A percentile compares a stretch with the other conserved stretches of the same genome.
phyloP scores from a whole-genome alignment of 1,140 invertebrate genomes.

The Hylaeus volcanicus region DNA sequence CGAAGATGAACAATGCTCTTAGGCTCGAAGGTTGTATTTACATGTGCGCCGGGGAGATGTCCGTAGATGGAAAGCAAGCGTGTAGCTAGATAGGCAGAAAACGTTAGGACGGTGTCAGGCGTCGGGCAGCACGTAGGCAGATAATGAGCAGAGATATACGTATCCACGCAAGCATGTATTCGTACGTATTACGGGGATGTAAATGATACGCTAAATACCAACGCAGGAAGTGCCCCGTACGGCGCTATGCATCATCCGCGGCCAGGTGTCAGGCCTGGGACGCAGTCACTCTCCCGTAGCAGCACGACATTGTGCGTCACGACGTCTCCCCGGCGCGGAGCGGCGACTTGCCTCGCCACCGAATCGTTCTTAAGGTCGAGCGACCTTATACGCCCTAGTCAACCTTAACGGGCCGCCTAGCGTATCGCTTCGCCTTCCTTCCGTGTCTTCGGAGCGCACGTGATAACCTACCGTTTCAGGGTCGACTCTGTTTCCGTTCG shows the following conservation, averaged over 20 bases:
- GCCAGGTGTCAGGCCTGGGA: conserved; percentile 67
- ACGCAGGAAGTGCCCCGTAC: conserved; percentile 73
- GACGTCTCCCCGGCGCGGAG: conserved; percentile 17
- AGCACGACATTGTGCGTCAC: conserved; percentile 47
- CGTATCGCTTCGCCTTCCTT: conserved; percentile 36
- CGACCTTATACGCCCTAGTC: conserved; percentile 64
- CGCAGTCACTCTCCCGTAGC: conserved; percentile 12
- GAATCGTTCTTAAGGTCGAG: conserved; percentile 50
- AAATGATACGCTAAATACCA: conserved; percentile 69
- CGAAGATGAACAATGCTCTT: background rate
- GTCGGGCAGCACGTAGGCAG: conserved; percentile 64
- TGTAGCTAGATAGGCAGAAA: conserved; percentile 26
- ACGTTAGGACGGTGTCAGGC: background rate
- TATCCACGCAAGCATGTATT: conserved; percentile 11
- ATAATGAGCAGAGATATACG: conserved; percentile 71
- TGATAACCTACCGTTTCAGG: conserved; percentile 53
- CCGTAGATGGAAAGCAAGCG: conserved; percentile 25
- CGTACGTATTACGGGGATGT: conserved; percentile 59
- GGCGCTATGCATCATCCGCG: conserved; percentile 72
- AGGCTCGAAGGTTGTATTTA: conserved; percentile 16
- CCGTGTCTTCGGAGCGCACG: conserved; percentile 56
- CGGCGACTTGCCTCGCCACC: conserved; percentile 25
- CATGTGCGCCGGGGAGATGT: background rate
- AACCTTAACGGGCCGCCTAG: conserved; percentile 54
- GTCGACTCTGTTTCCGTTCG: conserved; percentile 22